Evolutionary conservation across 2,113 vertebrate genomes (phyloP).

Genomic region (Poecilia latipinna): DNA sequence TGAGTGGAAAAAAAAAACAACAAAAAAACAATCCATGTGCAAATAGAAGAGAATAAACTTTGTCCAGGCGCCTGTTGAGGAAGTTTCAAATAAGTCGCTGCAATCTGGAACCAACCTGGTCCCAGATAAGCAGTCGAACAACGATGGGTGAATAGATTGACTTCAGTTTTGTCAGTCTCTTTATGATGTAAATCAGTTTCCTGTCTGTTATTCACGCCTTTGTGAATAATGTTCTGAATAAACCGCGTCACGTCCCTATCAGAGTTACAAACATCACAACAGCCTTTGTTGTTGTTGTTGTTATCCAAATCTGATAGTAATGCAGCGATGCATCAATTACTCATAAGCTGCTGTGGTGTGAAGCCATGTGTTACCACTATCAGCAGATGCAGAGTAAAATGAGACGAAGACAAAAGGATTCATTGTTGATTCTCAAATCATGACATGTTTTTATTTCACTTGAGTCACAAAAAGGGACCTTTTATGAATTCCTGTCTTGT

Average conservation of each 20-base stretch:
- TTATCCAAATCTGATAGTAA: conserved; percentile 3
- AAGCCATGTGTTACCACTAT: background rate
- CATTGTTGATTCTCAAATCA: background rate
- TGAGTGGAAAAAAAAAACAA: no score
- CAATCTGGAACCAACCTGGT: background rate
- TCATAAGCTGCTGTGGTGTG: conserved; percentile 2
- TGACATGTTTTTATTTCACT: background rate
- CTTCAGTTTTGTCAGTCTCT: background rate
- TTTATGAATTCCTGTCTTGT: background rate
- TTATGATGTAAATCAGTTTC: background rate
- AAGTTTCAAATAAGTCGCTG: no score
- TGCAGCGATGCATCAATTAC: conserved; percentile 25
- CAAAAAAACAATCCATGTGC: no score
- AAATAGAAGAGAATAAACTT: no score
- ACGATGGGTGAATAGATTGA: background rate
- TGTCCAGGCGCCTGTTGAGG: no score
- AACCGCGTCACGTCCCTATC: conserved; percentile 1
- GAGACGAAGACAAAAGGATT: background rate
- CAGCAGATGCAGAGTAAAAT: background rate
- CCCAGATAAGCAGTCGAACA: background rate
- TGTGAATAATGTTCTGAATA: conserved; percentile 5
- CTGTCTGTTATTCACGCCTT: background rate
- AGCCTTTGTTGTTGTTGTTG: background rate
- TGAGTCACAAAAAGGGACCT: background rate
- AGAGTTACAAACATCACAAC: conserved; percentile 7